Conservation (phyloP, 2,113 vertebrate genomes). For the Phodopus roborovskii region DNA sequence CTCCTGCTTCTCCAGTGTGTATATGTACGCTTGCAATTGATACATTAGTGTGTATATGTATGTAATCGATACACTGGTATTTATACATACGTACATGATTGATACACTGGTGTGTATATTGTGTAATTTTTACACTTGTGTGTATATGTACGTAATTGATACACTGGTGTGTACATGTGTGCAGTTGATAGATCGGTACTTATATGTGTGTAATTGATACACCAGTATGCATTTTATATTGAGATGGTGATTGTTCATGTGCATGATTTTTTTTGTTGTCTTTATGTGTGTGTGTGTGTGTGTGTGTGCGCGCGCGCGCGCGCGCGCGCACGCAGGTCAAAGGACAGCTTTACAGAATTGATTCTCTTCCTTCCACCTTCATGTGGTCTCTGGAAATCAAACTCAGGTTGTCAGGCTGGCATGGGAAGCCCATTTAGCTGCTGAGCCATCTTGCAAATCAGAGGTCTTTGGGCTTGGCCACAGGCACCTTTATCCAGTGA, state of each 20-base stretch:
- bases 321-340: not conserved
- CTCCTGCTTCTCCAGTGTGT: not conserved
- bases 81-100: too few relatives aligned
- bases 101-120: not conserved
- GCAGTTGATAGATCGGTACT: not conserved
- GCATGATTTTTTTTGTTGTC: not conserved
- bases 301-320: not conserved
- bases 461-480: not conserved
- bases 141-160: not conserved
- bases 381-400: not conserved
- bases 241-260: not conserved
- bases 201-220: not conserved
- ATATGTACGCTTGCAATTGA: too few relatives aligned
- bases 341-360: not conserved
- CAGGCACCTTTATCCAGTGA: not conserved
- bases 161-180: not conserved
- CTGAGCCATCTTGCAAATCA: not conserved
- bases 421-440: not conserved
- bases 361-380: not conserved
- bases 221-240: not conserved
- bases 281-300: not conserved
- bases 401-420: not conserved
- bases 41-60: too few relatives aligned
- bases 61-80: too few relatives aligned
- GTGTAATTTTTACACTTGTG: not conserved